Evolutionary conservation across 2,888 invertebrate species (phyloP), one percentile per base, ranked within the genome.

Genomic region (Entomobrya multifasciata): DNA sequence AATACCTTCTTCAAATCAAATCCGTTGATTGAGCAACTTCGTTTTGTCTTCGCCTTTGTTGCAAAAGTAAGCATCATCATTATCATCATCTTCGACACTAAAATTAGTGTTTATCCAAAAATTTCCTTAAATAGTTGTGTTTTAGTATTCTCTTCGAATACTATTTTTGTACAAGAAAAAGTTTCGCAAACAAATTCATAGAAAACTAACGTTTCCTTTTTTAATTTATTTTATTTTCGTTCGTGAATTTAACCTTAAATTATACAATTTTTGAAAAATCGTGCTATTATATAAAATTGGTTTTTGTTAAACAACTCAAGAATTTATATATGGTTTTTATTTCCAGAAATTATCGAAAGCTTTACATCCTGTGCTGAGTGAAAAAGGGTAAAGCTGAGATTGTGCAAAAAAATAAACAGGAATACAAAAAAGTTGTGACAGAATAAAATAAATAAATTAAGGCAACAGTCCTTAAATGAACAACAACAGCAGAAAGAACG

Each of bases 381-480:
- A 74, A 27, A 65, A 62, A n/a, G 80, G 76, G 57, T 76, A 76
- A 79, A 79, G 79, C 79, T 79, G 72, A 79, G 86, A 72, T 86
- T 78, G 57, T 78, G 62, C 47, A 17, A 17, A n/a, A 22, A 5
- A 27, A 44, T n/a, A n/a, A n/a, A n/a, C n/a, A 74, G 20, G 41
- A 30, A 62, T 65, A 30, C 25, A 8, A 15, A 62, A 74, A 36
- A 67, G 52, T n/a, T n/a, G 36, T 1, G 57, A 62, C 27, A 25
- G 17, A 62, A 25, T 11, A 77, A 76, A 20, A 70, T 22, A 44
- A 44, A 17, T 62, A 27, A 25, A 11, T 11, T 67, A 80, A 80
- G 86, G 81, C 86, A 57, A 81, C 86, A 77, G 86, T 70, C 81
- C 86, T 87, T 82, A 36, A 36, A 87, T 87, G 81, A 81, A 55